Evolutionary conservation across 1,140 invertebrate species (phyloP), one percentile per base, ranked within the genome.

Genomic region (Battus philenor): DNA sequence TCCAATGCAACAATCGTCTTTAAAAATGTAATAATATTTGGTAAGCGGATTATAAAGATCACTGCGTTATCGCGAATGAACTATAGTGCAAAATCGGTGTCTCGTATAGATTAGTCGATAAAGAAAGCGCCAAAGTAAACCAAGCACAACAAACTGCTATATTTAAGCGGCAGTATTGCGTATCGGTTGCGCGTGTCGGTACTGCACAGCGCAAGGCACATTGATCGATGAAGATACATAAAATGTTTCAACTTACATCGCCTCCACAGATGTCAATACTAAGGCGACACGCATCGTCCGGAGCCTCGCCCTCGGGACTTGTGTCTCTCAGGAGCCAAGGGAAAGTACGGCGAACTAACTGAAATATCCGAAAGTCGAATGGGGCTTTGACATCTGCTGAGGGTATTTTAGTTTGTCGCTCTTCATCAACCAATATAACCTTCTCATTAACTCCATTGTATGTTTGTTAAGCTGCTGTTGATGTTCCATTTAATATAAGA

Each of bases 201-300:
- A 10, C 18, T 17, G 18, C 8, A 17, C 32, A 17, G 38, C 20
- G 22, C 15, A 41, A 27, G 38, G 24, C 8, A 41, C 38, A 41
- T 41, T 41, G 38, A 41, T 29, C 38, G 38, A 41, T 41, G 38
- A 41, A 41, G 38, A 27, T 41, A 41, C 38, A 41, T 27, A 41
- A 29, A 26, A 10, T 10, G 13, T 20, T 22, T 4, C 9, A 13
- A 41, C 38, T 41, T 41, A 41, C 38, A 13, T 41, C 38, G 38
- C 38, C 36, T 39, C 36, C 36, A 9, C 36, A 39, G 36, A 39
- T 39, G 22, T 39, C 22, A 39, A 27, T 27, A 27, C 11, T 15
- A 27, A 39, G n/a, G 38, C 22, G 38, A 41, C 24, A 12, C 34
- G 20, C 18, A 8, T 26, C 20, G n/a, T 11, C 34, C 20, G 34